These are phyloP conservation scores for Myxocyprinus asiaticus DNA, from an alignment of 2,113 vertebrate species.

Conservation along the genomic window DNA sequence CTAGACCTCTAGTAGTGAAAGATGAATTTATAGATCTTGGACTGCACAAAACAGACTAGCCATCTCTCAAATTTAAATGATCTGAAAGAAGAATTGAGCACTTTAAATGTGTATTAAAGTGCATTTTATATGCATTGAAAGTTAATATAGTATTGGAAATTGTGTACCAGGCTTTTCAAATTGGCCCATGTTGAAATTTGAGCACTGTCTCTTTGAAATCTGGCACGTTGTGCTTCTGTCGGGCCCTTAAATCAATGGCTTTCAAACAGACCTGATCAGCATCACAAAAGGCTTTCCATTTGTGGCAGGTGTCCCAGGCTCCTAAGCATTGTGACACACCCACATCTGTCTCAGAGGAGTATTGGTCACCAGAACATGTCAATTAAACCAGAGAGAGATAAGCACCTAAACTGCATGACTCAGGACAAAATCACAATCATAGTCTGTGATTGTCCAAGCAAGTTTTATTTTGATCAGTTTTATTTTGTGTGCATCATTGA, in stretches of 20 bases:
- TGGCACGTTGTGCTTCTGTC: background rate
- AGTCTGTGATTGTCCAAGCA: background rate
- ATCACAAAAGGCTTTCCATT: slow-evolving; percentile 22
- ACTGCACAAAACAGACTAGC: background rate
- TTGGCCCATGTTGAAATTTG: background rate
- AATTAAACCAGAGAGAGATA: slow-evolving; percentile 21
- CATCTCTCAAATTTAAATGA: background rate
- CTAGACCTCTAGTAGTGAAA: background rate
- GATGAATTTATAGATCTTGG: too few relatives aligned
- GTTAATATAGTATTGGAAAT: background rate
- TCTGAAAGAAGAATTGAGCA: background rate
- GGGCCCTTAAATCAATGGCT: slow-evolving; percentile 14
- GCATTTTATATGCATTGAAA: background rate
- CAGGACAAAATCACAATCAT: background rate
- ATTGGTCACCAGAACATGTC: slow-evolving; percentile 20
- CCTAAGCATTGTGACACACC: slow-evolving; percentile 19
- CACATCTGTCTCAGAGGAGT: slow-evolving; percentile 17
- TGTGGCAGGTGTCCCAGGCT: slow-evolving; percentile 26
- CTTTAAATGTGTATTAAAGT: background rate
- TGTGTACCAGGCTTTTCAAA: background rate
- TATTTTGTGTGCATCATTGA: background rate
- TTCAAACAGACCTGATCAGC: slow-evolving; percentile 37
- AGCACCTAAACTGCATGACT: background rate
- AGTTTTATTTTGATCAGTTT: background rate
- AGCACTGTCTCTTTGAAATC: slow-evolving; percentile 13